Evolutionary conservation across 2,888 invertebrate genomes (phyloP).

Genomic region (Leptothorax acervorum): DNA sequence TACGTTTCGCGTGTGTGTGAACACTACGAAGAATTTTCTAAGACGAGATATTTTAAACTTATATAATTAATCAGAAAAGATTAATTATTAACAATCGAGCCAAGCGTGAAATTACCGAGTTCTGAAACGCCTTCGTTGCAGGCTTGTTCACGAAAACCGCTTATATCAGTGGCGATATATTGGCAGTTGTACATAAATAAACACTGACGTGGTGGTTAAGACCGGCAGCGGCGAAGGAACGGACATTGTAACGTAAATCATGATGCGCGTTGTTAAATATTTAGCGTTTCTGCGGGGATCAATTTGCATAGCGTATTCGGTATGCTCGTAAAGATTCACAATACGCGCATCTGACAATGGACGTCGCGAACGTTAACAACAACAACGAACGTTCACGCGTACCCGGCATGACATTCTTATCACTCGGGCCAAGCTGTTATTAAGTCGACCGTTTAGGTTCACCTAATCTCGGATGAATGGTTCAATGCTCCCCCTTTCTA

Average conservation of each 20-base stretch:
- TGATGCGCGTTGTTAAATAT: constrained; percentile 6
- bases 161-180: not conserved
- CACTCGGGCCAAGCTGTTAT: too few relatives aligned
- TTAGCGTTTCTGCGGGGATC: not conserved
- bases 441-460: not conserved
- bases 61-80: not conserved
- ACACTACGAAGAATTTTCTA: not conserved
- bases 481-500: not conserved
- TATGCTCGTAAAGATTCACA: not conserved
- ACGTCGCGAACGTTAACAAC: not conserved
- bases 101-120: not conserved
- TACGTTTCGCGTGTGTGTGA: not conserved
- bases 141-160: not conserved
- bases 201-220: not conserved
- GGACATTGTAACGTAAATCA: constrained; percentile 13
- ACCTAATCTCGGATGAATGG: not conserved
- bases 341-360: not conserved
- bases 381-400: not conserved
- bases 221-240: not conserved
- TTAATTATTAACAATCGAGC: not conserved
- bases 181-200: constrained; percentile 1
- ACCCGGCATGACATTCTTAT: not conserved
- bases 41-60: not conserved
- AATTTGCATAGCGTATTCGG: not conserved
- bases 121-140: not conserved